A percentile compares a stretch with the other conserved stretches of the same genome.
Evolutionary conservation across 2,888 invertebrate species (phyloP).

Genomic region (Pteria penguin): DNA sequence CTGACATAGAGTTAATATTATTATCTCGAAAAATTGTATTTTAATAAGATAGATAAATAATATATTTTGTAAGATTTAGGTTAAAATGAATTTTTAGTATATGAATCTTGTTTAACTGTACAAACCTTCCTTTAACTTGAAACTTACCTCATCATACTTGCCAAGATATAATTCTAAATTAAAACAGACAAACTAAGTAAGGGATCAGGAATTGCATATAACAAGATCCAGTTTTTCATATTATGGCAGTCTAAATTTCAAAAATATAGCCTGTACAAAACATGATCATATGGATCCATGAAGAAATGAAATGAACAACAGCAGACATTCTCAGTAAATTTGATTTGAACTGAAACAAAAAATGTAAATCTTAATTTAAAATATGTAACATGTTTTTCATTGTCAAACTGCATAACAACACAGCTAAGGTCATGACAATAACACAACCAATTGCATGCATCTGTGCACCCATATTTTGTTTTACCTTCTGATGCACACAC

Average conservation of each 20-base stretch:
- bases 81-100: no score
- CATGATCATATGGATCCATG: neutral
- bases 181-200: neutral
- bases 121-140: no score
- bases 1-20: no score
- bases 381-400: no score
- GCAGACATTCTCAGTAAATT: neutral
- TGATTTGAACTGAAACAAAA: neutral
- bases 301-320: neutral
- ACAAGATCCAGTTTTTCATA: constrained; percentile 13
- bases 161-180: neutral
- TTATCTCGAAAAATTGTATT: no score
- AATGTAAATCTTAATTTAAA: no score
- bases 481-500: constrained; percentile 8
- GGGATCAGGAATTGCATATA: neutral
- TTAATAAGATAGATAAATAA: no score
- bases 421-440: no score
- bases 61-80: no score
- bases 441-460: no score
- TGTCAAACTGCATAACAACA: no score
- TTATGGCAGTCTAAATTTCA: neutral
- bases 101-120: no score
- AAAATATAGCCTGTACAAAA: neutral
- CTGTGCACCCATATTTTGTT: neutral
- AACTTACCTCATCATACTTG: neutral